Base-by-base conservation (phyloP, 2,888 invertebrate genomes). In the Heterodera filipjevi region DNA sequence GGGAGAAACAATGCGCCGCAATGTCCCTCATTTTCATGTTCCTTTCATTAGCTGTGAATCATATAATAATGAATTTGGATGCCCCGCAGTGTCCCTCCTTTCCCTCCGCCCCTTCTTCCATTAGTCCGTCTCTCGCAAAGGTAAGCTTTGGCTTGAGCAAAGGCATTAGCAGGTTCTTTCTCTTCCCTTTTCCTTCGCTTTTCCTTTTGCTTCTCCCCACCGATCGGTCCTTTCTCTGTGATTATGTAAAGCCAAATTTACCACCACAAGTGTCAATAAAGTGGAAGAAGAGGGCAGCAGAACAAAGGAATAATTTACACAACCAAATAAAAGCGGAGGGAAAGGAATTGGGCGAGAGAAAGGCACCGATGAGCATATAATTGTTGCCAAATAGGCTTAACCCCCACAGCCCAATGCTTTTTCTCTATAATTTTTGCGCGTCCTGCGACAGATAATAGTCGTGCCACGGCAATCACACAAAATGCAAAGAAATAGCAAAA, bases 21-120 rank as follows among this genome's bases (percentile, higher is more conserved):
- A 59, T 59, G 59, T 53, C 53, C 22, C 39, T 53, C 22, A 53
- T 53, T 53, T 53, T 19, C 53, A 19, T 22, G 19, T 53, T 53
- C 53, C 14, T 19, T 53, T 6, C 53, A 53, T 19, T 53, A 22
- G 53, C 53, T 53, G 53, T 2, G 22, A 19, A 49, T 53, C 22
- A 22, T 16, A 10, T n/a, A 59, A 27, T 59, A 6, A 22, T 53
- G 10, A 22, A n/a, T 27, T 19, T 10, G 2, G 59, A 27, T 59
- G n/a, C 8, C n/a, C 22, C 53, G 22, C 27, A 8, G 27, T 0
- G 2, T 5, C 39, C 27, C 49, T 35, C 73, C 39, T 16, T 35
- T 66, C 32, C n/a, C 44, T 27, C 35, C 16, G 32, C 64, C 44
- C 59, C 32, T 53, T 75, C 64, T 64, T 75, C 75, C 75, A 59